Evolutionary conservation across 2,797 vertebrate species (phyloP).

Genomic region (Lacerta bilineata): DNA sequence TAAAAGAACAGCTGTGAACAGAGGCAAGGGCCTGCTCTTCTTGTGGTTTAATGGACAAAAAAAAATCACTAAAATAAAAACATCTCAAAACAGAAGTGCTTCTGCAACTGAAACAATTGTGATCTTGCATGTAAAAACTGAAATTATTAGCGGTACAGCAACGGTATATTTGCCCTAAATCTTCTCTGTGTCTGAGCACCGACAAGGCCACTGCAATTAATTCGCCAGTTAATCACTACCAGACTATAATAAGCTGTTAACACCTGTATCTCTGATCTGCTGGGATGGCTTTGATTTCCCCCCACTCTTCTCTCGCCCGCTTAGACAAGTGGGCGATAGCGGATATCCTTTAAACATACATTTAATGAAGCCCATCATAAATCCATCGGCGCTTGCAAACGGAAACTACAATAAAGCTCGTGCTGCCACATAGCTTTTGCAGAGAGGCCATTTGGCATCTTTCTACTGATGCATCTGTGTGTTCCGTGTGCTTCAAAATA

Average conservation of each 20-base stretch:
- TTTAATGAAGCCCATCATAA: constrained; percentile 79
- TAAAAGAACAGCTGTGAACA: not conserved
- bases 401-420: constrained; percentile 73
- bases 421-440: constrained; percentile 50
- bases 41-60: rapidly evolving
- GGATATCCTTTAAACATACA: constrained; percentile 79
- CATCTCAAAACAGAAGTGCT: not conserved
- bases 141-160: not conserved
- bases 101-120: not conserved
- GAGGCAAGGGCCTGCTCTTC: rapidly evolving
- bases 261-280: constrained; percentile 71
- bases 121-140: not conserved
- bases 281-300: constrained; percentile 71
- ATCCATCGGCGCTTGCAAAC: constrained; percentile 76
- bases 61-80: not conserved
- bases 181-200: constrained; percentile 32
- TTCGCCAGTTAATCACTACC: constrained; percentile 68
- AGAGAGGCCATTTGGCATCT: constrained; percentile 54
- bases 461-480: constrained; percentile 60
- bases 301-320: constrained; percentile 18
- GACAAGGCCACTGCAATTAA: constrained; percentile 66
- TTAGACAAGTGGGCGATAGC: constrained; percentile 73
- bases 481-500: constrained; percentile 57
- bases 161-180: not conserved
- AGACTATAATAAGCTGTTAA: constrained; percentile 69